Evolutionary conservation across 2,113 vertebrate species (phyloP).

Genomic region (Vulpes lagopus): DNA sequence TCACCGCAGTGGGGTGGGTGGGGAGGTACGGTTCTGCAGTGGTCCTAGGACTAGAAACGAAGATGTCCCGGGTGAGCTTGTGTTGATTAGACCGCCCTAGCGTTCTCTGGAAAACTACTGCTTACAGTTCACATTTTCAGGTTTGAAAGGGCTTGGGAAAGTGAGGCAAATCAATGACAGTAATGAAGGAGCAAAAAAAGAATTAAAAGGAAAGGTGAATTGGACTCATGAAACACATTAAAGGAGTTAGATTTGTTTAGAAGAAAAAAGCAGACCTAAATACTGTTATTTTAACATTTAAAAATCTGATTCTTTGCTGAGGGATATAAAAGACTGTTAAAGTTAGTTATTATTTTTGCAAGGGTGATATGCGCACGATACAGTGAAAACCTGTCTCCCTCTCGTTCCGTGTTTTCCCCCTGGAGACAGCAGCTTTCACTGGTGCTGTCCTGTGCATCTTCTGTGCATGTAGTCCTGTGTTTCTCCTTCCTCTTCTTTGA

Average conservation of each 20-base stretch:
- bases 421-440: not conserved
- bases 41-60: not conserved
- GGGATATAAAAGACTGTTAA: not conserved
- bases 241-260: not conserved
- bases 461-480: not conserved
- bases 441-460: not conserved
- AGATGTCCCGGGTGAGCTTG: not conserved
- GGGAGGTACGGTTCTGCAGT: not conserved
- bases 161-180: not conserved
- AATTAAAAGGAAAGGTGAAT: not conserved
- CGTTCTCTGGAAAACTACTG: not conserved
- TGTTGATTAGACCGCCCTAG: not conserved
- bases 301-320: not conserved
- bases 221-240: not conserved
- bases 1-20: not conserved
- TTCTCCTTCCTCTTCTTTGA: not conserved
- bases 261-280: not conserved
- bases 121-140: not conserved
- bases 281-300: not conserved
- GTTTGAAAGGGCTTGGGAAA: not conserved
- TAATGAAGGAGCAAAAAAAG: slow-evolving; percentile 9
- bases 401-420: not conserved
- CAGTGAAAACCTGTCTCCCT: not conserved
- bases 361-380: not conserved
- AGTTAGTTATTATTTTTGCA: not conserved